phyloP scores from a whole-genome alignment of 2,888 invertebrate species.

The Sesia apiformis region DNA sequence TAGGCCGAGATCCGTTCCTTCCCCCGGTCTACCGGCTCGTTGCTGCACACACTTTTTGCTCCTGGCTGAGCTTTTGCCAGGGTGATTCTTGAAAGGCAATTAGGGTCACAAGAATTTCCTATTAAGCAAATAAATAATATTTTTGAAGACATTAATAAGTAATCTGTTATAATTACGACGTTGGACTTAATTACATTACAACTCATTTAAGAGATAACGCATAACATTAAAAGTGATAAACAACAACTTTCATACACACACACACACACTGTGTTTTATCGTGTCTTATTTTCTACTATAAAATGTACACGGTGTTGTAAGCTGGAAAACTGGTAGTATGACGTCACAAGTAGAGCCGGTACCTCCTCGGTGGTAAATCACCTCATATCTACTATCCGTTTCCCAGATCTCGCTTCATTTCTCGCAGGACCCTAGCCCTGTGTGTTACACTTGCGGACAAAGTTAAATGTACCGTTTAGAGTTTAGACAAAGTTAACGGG shows the following conservation, averaged over 20 bases:
- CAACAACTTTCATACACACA: too few species aligned
- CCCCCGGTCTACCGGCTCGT: too few species aligned
- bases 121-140: too few species aligned
- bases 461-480: background rate
- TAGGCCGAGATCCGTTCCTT: too few species aligned
- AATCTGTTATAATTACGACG: background rate
- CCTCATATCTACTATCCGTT: constrained; percentile 12
- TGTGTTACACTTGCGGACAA: background rate
- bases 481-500: too few species aligned
- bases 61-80: too few species aligned
- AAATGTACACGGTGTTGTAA: background rate
- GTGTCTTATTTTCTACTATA: too few species aligned
- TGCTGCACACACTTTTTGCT: too few species aligned
- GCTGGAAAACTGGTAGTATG: background rate
- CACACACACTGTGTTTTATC: too few species aligned
- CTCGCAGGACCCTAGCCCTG: constrained; percentile 1
- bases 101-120: too few species aligned
- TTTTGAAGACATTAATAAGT: too few species aligned
- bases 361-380: constrained; percentile 12
- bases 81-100: too few species aligned
- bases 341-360: constrained; percentile 1
- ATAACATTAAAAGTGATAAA: background rate
- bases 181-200: background rate
- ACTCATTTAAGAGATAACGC: constrained; percentile 1
- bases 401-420: constrained; percentile 9